Evolutionary conservation across 2,888 invertebrate genomes (phyloP), one percentile per base, ranked within the genome.

Genomic region (Muschampia plurimacula): DNA sequence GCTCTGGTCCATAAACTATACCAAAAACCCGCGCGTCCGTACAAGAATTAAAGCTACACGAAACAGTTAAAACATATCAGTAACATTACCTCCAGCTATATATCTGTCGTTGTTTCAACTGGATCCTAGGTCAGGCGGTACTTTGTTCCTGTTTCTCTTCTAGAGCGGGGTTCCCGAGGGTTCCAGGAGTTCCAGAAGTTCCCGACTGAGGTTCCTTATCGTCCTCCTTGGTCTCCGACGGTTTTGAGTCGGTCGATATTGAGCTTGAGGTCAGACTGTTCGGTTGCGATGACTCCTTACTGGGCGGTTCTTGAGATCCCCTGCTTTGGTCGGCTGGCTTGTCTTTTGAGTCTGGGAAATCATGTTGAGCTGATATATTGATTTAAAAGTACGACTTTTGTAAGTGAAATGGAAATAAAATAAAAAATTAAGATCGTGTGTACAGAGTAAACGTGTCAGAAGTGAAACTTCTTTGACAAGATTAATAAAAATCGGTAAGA

Each of bases 231-330:
- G 78, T 82, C 28, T 90, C 91, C 1, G 89, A 89, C 1, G 89
- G 89, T 79, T 91, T 91, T 36, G 91, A 92, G 77, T 94, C 93
- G 36, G 86, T 91, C 1, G 93, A 92, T 76, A 90, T 90, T 7
- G 91, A 91, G 75, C 92, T 92, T 2, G 93, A 93, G 0, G 93
- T 91, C 0, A 93, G 79, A 67, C 93, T 94, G 85, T 90, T 89
- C 0, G 93, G 89, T 75, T 92, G 92, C 2, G 93, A 93, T 0
- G 88, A 85, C 46, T 93, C 93, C 82, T 92, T 93, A 79, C 91
- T 89, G 46, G 80, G 81, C 0, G 92, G 89, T 55, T 93, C 93
- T 81, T 91, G 92, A 2, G 92, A 90, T 76, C 83, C 88, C 55
- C 92, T 84, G 65, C 74, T 83, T 13, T 90, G 90, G 6, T 85